Percentiles rank a stretch among this genome's conserved stretches.
These are phyloP conservation scores for Pteropus rufus DNA, from an alignment of 2,797 vertebrate species.

Conservation along the genomic window DNA sequence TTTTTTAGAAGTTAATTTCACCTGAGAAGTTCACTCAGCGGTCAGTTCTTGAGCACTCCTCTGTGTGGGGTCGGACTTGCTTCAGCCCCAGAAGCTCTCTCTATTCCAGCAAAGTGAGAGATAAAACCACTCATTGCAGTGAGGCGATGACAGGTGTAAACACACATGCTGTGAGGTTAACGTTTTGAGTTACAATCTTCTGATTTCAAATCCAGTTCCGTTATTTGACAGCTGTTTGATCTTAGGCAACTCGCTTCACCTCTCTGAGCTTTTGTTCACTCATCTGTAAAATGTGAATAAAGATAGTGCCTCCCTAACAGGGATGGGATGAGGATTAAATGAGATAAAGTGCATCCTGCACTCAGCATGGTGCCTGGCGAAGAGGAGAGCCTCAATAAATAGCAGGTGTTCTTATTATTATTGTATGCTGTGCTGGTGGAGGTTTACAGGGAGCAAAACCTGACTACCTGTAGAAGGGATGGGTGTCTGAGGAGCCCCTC, in stretches of 20 bases:
- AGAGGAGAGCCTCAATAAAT: background rate
- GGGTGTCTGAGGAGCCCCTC: background rate
- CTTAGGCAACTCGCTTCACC: background rate
- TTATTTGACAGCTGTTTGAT: background rate
- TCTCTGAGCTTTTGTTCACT: background rate
- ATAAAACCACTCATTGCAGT: background rate
- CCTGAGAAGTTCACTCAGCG: background rate
- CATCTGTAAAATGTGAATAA: background rate
- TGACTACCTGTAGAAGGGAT: rapidly evolving
- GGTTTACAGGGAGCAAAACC: background rate
- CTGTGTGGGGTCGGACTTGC: background rate
- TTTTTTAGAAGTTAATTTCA: background rate
- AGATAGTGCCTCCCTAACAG: background rate
- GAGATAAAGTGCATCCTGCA: background rate
- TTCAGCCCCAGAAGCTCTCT: background rate
- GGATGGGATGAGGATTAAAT: background rate
- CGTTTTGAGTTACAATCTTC: background rate
- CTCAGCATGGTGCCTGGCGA: background rate
- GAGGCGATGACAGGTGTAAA: background rate
- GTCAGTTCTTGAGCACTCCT: background rate
- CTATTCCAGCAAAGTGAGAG: background rate
- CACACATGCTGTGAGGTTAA: background rate
- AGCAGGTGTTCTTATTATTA: background rate
- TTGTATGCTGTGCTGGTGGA: background rate
- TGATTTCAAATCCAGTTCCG: background rate